Conservation (phyloP, 2,888 invertebrate genomes). For the Lysandra bellargus region DNA sequence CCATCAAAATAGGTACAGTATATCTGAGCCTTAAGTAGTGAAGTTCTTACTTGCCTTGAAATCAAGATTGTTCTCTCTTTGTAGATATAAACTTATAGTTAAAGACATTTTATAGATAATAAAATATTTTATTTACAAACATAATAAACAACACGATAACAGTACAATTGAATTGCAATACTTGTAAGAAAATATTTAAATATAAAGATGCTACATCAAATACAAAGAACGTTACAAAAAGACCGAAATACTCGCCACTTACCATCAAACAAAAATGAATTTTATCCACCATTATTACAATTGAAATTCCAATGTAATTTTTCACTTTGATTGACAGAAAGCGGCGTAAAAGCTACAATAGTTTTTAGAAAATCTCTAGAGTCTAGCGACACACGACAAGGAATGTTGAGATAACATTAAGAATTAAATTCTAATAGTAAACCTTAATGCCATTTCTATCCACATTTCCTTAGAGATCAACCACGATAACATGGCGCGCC, state of each 20-base stretch:
- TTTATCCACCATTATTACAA: neutral
- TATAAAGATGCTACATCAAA: neutral
- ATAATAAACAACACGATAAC: slow-evolving; percentile 19
- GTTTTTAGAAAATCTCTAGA: neutral
- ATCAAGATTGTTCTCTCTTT: neutral
- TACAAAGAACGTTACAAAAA: neutral
- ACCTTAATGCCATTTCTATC: too few species aligned
- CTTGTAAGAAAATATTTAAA: slow-evolving; percentile 16
- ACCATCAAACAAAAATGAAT: neutral
- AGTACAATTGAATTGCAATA: slow-evolving; percentile 16
- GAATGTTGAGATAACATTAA: neutral
- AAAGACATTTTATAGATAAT: neutral
- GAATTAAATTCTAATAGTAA: neutral
- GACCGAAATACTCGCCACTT: neutral
- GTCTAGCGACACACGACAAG: neutral
- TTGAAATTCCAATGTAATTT: neutral
- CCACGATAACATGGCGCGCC: too few species aligned
- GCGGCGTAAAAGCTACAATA: neutral
- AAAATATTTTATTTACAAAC: slow-evolving; percentile 23
- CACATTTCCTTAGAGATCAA: too few species aligned
- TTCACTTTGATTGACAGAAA: neutral
- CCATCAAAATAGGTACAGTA: neutral
- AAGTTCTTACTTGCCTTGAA: neutral
- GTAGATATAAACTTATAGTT: neutral
- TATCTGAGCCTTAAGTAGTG: too few species aligned